Evolutionary conservation across 2,113 vertebrate genomes (phyloP), one percentile per base, ranked within the genome.

Genomic region (Ranitomeya variabilis): DNA sequence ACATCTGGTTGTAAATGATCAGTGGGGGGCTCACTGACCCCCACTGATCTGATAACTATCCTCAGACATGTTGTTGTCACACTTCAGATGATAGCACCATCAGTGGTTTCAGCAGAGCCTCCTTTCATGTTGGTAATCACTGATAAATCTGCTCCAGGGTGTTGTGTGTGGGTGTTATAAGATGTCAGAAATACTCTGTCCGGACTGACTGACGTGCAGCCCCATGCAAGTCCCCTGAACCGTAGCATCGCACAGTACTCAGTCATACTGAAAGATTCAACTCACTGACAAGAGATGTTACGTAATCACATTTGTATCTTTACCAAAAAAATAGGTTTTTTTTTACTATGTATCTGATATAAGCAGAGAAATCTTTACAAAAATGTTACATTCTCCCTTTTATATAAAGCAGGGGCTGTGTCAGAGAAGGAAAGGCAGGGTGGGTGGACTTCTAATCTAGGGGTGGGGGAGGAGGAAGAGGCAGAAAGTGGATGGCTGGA

Each of bases 401-500:
- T 16, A 19, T 76, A 26, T 6, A 76, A 76, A 67, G 51, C 8
- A 74, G 37, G 14, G 71, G 37, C 9, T 76, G 73, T 76, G 80
- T 55, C 52, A 62, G 81, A 87, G 71, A 19, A 78, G 71, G 23
- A 9, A 60, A 45, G n/a, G 55, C 52, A 60, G 74, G 74, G 21
- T 45, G 59, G 74, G 37, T 16, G 74, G 26, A 16, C n/a, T 60
- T 19, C 31, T n/a, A 31, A 82, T 54, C 57, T 15, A 82, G 51
- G 71, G 79, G 87, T 55, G 87, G 87, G 87, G 87, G 87, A 62
- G 87, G 87, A 88, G 85, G 19, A 60, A 73, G n/a, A 51, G 57
- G 51, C 31, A 76, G 16, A 52, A 76, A 76, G 57, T 82, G 80
- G 52, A 83, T 59, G 80, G 57, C 37, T 64, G 74, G 67, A 62